Percentiles rank a stretch among this genome's conserved stretches.
Evolutionary conservation across 2,113 vertebrate genomes (phyloP).

Genomic region (Trichechus manatus): DNA sequence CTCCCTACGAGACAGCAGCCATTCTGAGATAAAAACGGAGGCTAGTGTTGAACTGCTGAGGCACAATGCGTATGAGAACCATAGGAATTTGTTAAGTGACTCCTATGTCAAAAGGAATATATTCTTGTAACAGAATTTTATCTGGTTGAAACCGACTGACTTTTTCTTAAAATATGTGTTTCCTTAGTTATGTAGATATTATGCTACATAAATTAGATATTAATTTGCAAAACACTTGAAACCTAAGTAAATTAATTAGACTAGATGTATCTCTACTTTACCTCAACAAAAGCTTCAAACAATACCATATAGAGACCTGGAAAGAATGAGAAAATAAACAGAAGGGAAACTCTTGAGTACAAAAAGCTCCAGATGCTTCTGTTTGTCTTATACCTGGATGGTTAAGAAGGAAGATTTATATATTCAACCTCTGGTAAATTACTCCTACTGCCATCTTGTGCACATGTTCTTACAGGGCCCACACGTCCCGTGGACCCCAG

Average conservation of each 20-base stretch:
- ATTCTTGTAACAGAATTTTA: not conserved
- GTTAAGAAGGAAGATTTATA: not conserved
- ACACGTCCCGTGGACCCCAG: not conserved
- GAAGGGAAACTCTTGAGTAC: not conserved
- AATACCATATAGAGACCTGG: not conserved
- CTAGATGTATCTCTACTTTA: conserved; percentile 38
- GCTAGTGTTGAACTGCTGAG: not conserved
- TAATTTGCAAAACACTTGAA: conserved; percentile 46
- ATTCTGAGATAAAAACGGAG: not conserved
- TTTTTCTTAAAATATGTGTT: conserved; percentile 37
- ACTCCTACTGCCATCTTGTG: not conserved
- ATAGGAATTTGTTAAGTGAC: not conserved
- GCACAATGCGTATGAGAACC: not conserved
- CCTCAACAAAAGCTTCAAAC: conserved; percentile 36
- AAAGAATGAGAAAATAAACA: not conserved
- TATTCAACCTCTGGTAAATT: not conserved
- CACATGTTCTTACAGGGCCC: not conserved
- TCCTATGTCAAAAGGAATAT: conserved; percentile 7
- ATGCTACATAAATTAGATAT: conserved; percentile 28
- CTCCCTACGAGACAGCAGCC: not conserved
- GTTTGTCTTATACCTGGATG: not conserved
- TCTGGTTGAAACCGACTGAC: not conserved
- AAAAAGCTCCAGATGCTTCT: not conserved
- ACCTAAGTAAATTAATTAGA: conserved; percentile 48
- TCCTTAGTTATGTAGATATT: conserved; percentile 38